Base-by-base conservation (phyloP, 2,888 invertebrate genomes). In the Marronus borbonicus region DNA sequence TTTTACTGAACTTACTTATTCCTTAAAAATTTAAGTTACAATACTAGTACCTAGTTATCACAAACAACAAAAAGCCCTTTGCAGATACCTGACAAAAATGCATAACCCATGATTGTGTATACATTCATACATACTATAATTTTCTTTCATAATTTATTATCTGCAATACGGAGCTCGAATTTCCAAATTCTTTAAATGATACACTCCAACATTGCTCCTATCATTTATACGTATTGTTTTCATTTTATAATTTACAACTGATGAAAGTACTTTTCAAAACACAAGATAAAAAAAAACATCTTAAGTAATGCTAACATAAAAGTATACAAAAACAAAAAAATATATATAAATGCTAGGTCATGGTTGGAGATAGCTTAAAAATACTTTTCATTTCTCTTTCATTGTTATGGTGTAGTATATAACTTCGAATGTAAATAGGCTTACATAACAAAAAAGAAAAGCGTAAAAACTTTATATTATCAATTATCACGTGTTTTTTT, bases 51-150 rank as follows among this genome's bases (percentile, higher is more conserved):
- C 79, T 79, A 79, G 65, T 79, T 79, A 79, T 79, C 79, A 79
- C 79, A 79, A 76, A 79, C 79, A 79, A 79, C 79, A 77, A 79
- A 79, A 79, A 79, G 77, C 76, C 76, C 79, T 79, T 76, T n/a
- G 76, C 72, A 74, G 77, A 77, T 76, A 76, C 66, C 65, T 72
- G 39, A 52, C 65, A 66, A 76, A 76, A 62, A 76, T 78, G 76
- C 78, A 76, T 76, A 76, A 76, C 78, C 78, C 75, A 78, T 52
- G 31, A 68, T 62, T 52, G 2, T 62, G 66, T 74, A 74, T 65
- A 64, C 49, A 52, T 60, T 72, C 77, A 65, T 44, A 74, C 76
- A 76, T 68, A 31, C 44, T 44, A 62, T 39, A 75, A 62, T 44
- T 60, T 17, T 60, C 17, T 24, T 58, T 39, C 36, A 58, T 58